Evolutionary conservation across 2,113 vertebrate species (phyloP).

Genomic region (Rattus norvegicus): DNA sequence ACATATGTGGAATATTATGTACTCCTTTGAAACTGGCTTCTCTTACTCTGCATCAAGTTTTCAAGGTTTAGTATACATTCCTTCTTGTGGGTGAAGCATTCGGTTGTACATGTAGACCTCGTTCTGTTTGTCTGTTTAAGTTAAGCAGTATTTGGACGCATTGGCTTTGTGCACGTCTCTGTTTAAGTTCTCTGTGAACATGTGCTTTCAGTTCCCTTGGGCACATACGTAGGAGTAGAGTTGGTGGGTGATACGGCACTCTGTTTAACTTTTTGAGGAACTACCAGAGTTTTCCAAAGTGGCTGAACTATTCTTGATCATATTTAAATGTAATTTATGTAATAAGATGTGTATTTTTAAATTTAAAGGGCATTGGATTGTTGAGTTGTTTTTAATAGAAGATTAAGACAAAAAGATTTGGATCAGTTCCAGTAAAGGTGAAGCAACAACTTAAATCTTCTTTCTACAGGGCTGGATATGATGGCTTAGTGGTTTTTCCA

Average conservation of each 20-base stretch:
- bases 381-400: slow-evolving; percentile 15
- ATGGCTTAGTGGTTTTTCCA: neutral
- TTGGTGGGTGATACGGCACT: neutral
- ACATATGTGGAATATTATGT: neutral
- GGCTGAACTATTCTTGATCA: neutral
- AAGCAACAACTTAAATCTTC: neutral
- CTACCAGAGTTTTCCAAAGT: neutral
- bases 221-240: neutral
- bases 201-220: neutral
- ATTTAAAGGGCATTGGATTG: neutral
- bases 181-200: neutral
- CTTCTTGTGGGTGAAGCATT: neutral
- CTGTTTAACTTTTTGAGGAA: neutral
- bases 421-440: slow-evolving; percentile 4
- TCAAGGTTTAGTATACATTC: slow-evolving; percentile 13
- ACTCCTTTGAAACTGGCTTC: neutral
- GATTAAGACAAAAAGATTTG: neutral
- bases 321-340: slow-evolving; percentile 18
- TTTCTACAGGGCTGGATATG: neutral
- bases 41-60: neutral
- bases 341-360: neutral
- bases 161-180: neutral
- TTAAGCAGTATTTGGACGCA: neutral
- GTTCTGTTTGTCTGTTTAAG: neutral
- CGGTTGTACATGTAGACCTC: no score